phyloP scores from a whole-genome alignment of 2,888 invertebrate genomes.

The Allophyes oxyacanthae region DNA sequence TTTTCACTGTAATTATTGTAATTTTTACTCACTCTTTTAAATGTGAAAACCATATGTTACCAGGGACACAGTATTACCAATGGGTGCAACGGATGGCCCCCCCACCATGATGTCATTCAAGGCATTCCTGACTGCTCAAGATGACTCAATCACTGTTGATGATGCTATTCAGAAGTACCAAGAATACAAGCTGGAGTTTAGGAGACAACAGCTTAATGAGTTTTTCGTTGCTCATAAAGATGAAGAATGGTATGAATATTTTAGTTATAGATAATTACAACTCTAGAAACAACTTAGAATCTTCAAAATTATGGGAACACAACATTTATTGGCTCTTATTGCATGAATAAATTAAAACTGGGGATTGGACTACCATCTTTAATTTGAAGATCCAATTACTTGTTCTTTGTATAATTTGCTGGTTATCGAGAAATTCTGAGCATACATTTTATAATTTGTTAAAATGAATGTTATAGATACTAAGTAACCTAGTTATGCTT shows the following conservation, averaged over 20 bases:
- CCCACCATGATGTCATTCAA: slow-evolving; percentile 99
- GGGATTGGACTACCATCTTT: slow-evolving; percentile 18
- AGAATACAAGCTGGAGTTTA: slow-evolving; percentile 99
- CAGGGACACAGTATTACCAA: slow-evolving; percentile 88
- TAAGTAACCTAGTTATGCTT: slow-evolving; percentile 68
- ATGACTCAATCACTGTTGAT: slow-evolving; percentile 99
- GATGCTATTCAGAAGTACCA: slow-evolving; percentile 99
- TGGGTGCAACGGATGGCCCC: slow-evolving; percentile 91
- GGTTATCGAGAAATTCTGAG: slow-evolving; percentile 84
- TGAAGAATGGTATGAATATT: slow-evolving; percentile 97
- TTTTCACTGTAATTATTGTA: too few relatives aligned
- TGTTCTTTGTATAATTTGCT: slow-evolving; percentile 75
- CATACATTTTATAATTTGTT: slow-evolving; percentile 56
- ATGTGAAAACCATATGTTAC: slow-evolving; percentile 9
- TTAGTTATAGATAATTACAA: slow-evolving; percentile 15
- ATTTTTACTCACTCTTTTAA: background rate
- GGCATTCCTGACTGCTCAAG: slow-evolving; percentile 98
- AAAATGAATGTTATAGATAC: slow-evolving; percentile 3
- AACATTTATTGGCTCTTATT: slow-evolving; percentile 23
- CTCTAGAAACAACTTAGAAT: slow-evolving; percentile 18
- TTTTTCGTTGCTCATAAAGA: slow-evolving; percentile 99
- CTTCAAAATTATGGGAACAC: slow-evolving; percentile 33
- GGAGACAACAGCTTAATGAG: slow-evolving; percentile 98
- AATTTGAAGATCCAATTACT: slow-evolving; percentile 31
- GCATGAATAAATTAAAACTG: slow-evolving; percentile 40